Conservation (phyloP, 35 echinoderm and acorn worm species). For the Holothuria glaberrima region DNA sequence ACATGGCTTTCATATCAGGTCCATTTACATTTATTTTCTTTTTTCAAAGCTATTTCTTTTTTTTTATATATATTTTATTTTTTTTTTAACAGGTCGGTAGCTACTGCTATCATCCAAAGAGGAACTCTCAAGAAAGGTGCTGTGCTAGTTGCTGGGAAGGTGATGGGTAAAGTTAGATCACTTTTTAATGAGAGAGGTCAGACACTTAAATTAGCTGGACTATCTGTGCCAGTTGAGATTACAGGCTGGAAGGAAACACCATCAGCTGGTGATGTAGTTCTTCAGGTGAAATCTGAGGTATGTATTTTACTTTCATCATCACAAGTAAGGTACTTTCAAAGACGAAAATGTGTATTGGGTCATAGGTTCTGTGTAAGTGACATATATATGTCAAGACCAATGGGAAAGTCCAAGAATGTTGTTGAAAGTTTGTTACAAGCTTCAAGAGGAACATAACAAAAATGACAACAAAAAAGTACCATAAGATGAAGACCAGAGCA, state of each 20-base stretch:
- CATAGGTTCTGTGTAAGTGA: no score
- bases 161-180: slow-evolving; percentile 80
- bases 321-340: no score
- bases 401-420: no score
- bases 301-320: neutral
- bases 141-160: slow-evolving; percentile 78
- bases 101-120: slow-evolving; percentile 86
- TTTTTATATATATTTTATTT: neutral
- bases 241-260: slow-evolving; percentile 89
- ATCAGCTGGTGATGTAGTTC: slow-evolving; percentile 83
- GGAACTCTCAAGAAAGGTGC: slow-evolving; percentile 83
- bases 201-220: slow-evolving; percentile 61
- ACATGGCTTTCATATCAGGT: no score
- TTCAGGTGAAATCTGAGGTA: slow-evolving; percentile 94
- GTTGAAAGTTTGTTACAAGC: no score
- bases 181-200: slow-evolving; percentile 74
- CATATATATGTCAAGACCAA: no score
- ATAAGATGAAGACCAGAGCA: no score
- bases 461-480: no score
- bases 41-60: no score
- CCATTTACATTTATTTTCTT: no score
- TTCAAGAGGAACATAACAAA: no score
- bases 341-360: no score
- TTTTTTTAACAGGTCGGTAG: slow-evolving; percentile 68
- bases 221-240: slow-evolving; percentile 83